Evolutionary conservation across 2,113 vertebrate genomes (phyloP), one percentile per base, ranked within the genome.

Genomic region (Clarias macrocephalus): DNA sequence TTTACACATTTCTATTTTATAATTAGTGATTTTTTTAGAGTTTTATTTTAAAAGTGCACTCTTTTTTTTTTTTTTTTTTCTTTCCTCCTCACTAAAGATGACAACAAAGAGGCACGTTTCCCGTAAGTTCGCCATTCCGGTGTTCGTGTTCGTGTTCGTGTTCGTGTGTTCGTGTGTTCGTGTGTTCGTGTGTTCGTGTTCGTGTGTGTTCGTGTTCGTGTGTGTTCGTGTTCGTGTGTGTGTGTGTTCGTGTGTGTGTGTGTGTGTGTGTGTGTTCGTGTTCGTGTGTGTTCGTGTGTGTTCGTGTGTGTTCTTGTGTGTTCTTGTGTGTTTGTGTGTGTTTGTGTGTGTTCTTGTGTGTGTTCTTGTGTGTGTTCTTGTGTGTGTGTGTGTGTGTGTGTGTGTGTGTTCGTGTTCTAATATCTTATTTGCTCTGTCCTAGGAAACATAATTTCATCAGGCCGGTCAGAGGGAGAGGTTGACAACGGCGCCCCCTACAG

Each of bases 51-150:
- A 48, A 48, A 56, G 21, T 83, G 56, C 9, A 77, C 37, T 54
- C 16, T 28, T 42, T 10, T 82, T 23, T 59, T 66, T 19, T 60
- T 48, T 0, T 8, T 7, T 10, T 91, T 0, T 5, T 13, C 2
- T 56, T 66, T 56, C 77, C 37, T 91, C 15, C 87, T 0, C 84
- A 86, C 92, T 89, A 12, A 92, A 99, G 97, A 95, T 94, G 88
- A 92, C 95, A 1, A 89, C 95, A 84, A 97, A 96, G 86, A 94
- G 96, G 0, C 96, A 97, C 87, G 93, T 96, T 3, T 95, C 96
- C 33, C 93, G 97, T 97, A 94, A 96, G 97, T 96, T 54, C 7
- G 15, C 2, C 81, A 63, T 77, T 7, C 62, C 28, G 33, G 33
- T 37, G 25, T 25, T n/a, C n/a, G n/a, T n/a, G n/a, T n/a, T n/a